These are phyloP conservation scores for Agrypnia vestita DNA, from an alignment of 1,140 invertebrate genomes.

Conservation along the genomic window DNA sequence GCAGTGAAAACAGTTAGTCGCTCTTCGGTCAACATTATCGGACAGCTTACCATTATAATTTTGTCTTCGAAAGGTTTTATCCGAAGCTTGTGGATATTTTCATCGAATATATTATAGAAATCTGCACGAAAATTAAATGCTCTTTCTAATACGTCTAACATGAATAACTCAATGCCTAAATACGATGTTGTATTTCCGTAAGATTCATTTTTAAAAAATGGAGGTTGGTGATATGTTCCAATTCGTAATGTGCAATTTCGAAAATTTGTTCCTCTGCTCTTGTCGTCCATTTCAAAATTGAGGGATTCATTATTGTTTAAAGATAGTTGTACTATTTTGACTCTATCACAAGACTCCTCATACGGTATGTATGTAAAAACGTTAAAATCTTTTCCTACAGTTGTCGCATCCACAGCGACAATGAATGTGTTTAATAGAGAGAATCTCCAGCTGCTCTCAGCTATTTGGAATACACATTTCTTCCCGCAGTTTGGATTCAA, in stretches of 20 bases:
- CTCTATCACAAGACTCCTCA: not conserved
- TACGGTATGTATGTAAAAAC: not conserved
- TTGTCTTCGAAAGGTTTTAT: conserved; percentile 18
- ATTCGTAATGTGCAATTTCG: not conserved
- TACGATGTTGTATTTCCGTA: not conserved
- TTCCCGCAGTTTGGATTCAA: not conserved
- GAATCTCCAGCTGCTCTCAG: not conserved
- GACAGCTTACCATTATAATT: not conserved
- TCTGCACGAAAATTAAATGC: not conserved
- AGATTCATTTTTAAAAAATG: not conserved
- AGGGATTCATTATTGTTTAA: not conserved
- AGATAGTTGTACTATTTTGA: not conserved
- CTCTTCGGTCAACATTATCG: conserved; percentile 11
- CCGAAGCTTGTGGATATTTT: not conserved
- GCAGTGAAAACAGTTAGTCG: not conserved
- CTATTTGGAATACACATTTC: not conserved
- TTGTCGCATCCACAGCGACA: not conserved
- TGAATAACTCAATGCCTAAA: not conserved
- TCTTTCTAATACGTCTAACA: not conserved
- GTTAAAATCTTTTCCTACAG: not conserved
- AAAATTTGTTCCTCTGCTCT: not conserved
- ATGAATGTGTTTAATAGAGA: not conserved
- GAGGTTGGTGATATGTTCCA: not conserved
- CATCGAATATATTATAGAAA: not conserved
- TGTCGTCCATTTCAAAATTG: not conserved